These are phyloP conservation scores for Ormyrus thymus DNA, from an alignment of 2,888 invertebrate genomes.

Conservation along the genomic window DNA sequence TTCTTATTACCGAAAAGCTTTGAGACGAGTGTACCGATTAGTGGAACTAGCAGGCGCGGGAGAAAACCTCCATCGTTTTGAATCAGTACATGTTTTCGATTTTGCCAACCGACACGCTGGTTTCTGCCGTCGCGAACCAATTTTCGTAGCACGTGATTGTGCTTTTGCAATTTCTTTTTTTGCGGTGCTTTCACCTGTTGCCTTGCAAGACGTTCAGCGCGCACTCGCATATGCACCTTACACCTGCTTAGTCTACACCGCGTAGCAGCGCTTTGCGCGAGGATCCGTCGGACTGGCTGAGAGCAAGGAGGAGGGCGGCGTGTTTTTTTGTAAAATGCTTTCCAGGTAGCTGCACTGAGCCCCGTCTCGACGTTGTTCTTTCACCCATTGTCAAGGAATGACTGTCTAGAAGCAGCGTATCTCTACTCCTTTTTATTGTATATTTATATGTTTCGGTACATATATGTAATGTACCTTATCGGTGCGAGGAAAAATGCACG, in stretches of 20 bases:
- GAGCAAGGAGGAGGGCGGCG: neutral
- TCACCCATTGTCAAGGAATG: too few relatives aligned
- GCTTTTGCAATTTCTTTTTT: neutral
- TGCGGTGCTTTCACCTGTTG: neutral
- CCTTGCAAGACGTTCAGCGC: neutral
- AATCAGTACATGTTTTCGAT: too few relatives aligned
- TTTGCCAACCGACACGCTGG: too few relatives aligned
- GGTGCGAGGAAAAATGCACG: neutral
- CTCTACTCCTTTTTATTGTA: neutral
- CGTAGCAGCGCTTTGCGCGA: neutral
- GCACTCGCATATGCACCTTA: neutral
- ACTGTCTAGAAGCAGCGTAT: neutral
- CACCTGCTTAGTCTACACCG: neutral
- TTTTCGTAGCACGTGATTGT: too few relatives aligned
- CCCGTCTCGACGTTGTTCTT: neutral
- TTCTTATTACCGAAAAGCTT: too few relatives aligned
- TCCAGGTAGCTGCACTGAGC: too few relatives aligned
- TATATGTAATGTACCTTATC: neutral
- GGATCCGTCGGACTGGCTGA: neutral
- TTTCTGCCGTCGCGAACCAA: too few relatives aligned
- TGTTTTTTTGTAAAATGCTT: neutral
- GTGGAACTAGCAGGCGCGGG: too few relatives aligned
- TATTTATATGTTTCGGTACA: neutral
- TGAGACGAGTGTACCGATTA: too few relatives aligned
- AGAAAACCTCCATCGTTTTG: too few relatives aligned